Percentiles rank a stretch among this genome's conserved stretches.
These are phyloP conservation scores for Elachura formosa DNA, from an alignment of 2,113 vertebrate species.

Conservation along the genomic window DNA sequence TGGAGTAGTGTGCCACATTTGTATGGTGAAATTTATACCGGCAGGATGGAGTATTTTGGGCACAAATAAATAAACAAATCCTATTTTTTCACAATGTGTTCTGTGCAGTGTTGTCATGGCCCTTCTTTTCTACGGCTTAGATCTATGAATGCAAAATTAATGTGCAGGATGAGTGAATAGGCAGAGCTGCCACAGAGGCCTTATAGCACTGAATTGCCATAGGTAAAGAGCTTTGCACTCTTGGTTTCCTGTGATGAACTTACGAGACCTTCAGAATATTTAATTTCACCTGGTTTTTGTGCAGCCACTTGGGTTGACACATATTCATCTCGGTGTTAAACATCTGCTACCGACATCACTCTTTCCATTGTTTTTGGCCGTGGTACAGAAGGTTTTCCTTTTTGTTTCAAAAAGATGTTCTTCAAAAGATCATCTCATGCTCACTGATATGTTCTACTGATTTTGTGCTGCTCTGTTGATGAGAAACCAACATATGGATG, in stretches of 20 bases:
- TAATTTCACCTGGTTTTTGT: not conserved
- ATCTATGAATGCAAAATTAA: not conserved
- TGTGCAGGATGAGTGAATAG: accelerated
- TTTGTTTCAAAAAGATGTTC: not conserved
- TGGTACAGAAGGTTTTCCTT: not conserved
- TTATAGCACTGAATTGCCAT: not conserved
- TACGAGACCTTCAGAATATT: not conserved
- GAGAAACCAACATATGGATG: not conserved
- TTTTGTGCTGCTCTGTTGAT: not conserved
- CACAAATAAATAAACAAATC: not conserved
- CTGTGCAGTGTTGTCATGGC: accelerated
- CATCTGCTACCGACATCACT: not conserved
- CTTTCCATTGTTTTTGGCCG: not conserved
- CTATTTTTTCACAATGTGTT: not conserved
- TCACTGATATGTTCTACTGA: not conserved
- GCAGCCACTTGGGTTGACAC: not conserved
- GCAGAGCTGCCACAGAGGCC: not conserved
- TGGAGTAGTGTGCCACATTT: not conserved
- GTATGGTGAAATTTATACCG: not conserved
- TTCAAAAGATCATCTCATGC: not conserved
- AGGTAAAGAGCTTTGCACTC: not conserved
- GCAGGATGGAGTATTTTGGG: not conserved
- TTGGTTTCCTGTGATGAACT: not conserved
- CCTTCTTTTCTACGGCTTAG: not conserved
- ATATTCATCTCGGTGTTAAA: not conserved